These are phyloP conservation scores for Knipowitschia caucasica DNA, from an alignment of 2,797 vertebrate genomes.

Conservation along the genomic window DNA sequence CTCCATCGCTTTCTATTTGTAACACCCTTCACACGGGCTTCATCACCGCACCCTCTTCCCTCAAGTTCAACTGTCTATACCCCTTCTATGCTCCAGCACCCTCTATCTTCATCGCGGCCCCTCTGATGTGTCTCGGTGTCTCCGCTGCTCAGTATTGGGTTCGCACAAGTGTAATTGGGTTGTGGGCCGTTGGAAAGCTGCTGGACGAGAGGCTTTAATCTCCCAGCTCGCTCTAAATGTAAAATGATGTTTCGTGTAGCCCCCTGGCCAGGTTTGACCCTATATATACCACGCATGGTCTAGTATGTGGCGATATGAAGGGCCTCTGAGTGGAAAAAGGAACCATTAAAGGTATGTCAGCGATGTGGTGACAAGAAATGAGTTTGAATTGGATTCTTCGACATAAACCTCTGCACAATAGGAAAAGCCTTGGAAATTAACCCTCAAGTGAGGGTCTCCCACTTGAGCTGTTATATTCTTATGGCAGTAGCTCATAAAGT, in stretches of 20 bases:
- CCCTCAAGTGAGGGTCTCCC: too few relatives aligned
- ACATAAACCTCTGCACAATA: background rate
- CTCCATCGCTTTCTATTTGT: constrained; percentile 32
- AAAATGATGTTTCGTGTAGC: constrained; percentile 60
- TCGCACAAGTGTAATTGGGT: constrained; percentile 71
- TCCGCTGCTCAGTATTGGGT: constrained; percentile 41
- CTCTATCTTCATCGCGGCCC: constrained; percentile 23
- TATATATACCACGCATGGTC: constrained; percentile 4
- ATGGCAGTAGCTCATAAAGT: too few relatives aligned
- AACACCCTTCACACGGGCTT: constrained; percentile 43
- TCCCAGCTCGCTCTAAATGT: constrained; percentile 72
- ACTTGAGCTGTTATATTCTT: too few relatives aligned
- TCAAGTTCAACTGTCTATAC: constrained; percentile 22
- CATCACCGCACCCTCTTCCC: constrained; percentile 14
- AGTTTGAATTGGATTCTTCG: background rate
- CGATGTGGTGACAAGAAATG: background rate
- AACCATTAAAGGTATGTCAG: background rate
- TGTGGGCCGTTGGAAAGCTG: constrained; percentile 58
- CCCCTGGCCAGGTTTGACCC: constrained; percentile 42
- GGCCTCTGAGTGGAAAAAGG: constrained; percentile 18
- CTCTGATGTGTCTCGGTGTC: constrained; percentile 22
- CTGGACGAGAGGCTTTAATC: constrained; percentile 73
- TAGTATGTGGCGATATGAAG: constrained; percentile 5
- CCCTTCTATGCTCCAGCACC: background rate
- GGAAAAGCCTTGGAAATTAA: too few relatives aligned